These are phyloP conservation scores for Microcebus lehilahytsara DNA, from an alignment of 2,113 vertebrate genomes.

Conservation along the genomic window DNA sequence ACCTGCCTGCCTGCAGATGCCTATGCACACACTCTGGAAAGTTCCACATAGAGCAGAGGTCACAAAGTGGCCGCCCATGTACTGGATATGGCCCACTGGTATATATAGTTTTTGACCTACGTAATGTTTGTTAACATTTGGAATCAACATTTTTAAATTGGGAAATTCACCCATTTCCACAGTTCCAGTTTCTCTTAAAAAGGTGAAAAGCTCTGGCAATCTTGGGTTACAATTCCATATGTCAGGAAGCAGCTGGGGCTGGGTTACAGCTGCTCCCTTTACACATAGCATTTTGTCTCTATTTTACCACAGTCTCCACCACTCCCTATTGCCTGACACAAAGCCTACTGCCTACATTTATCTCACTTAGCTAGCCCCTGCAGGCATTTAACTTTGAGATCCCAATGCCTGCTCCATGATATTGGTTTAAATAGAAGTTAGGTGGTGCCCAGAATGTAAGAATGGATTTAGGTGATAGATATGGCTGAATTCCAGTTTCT, in stretches of 20 bases:
- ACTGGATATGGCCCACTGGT: background rate
- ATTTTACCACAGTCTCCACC: background rate
- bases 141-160: constrained; percentile 9
- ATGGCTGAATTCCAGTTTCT: background rate
- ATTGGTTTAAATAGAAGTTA: background rate
- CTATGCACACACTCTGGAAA: background rate
- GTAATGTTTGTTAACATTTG: constrained; percentile 32
- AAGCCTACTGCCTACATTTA: background rate
- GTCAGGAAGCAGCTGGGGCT: background rate
- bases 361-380: background rate
- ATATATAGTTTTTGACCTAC: background rate
- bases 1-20: background rate
- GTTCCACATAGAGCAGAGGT: background rate
- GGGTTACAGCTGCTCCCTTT: background rate
- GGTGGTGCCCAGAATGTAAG: background rate
- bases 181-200: background rate
- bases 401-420: background rate
- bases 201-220: background rate
- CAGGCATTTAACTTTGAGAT: background rate
- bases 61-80: background rate
- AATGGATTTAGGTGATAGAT: background rate
- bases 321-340: background rate
- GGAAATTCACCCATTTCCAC: background rate
- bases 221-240: background rate
- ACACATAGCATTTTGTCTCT: background rate